Conservation (phyloP, 2,113 vertebrate genomes). For the Myotis lucifugus region DNA sequence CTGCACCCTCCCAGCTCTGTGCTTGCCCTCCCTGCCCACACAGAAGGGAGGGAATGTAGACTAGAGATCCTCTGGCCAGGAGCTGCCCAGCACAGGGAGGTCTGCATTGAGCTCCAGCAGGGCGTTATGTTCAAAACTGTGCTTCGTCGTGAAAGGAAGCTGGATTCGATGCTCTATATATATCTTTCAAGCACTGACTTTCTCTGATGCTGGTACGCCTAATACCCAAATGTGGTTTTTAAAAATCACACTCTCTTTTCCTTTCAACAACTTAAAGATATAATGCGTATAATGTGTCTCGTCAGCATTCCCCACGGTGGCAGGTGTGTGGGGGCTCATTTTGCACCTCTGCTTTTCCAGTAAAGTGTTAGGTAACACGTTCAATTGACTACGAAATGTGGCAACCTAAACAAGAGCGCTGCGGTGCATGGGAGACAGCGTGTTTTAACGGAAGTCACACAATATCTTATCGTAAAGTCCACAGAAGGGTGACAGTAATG, state of each 20-base stretch:
- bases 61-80: not conserved
- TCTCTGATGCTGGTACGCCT: constrained; percentile 42
- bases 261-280: constrained; percentile 72
- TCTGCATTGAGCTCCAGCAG: not conserved
- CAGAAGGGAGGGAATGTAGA: too few relatives aligned
- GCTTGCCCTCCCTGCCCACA: too few relatives aligned
- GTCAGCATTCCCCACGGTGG: constrained; percentile 72
- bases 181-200: constrained; percentile 37
- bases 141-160: not conserved
- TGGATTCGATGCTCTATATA: not conserved
- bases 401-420: constrained; percentile 68
- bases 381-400: constrained; percentile 71
- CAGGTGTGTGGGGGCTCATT: constrained; percentile 70
- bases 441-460: not conserved
- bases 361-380: constrained; percentile 74
- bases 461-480: not conserved
- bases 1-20: not conserved
- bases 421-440: not conserved
- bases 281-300: constrained; percentile 63
- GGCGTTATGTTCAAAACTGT: not conserved
- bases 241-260: constrained; percentile 55
- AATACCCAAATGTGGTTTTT: constrained; percentile 68
- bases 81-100: not conserved
- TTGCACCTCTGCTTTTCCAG: constrained; percentile 74
- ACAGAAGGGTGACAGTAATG: not conserved